These are phyloP conservation scores for Nemoura dubitans DNA, from an alignment of 2,888 invertebrate species.

Conservation along the genomic window DNA sequence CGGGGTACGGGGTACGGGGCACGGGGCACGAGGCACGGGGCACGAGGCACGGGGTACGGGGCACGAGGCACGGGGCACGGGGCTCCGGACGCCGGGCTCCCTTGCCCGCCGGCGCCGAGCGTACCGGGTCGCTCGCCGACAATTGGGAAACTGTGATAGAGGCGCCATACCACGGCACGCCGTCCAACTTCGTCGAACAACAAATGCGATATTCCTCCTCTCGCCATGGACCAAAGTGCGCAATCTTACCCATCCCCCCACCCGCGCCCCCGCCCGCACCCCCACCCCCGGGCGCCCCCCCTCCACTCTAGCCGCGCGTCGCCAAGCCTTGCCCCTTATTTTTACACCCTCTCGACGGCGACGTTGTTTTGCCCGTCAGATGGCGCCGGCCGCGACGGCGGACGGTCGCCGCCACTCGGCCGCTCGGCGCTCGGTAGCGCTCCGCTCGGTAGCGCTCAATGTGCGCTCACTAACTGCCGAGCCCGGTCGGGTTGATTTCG, in stretches of 20 bases:
- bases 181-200: slow-evolving; percentile 54
- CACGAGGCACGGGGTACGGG: no score
- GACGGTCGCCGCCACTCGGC: background rate
- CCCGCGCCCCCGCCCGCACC: background rate
- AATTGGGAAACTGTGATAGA: slow-evolving; percentile 47
- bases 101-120: background rate
- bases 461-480: no score
- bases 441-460: no score
- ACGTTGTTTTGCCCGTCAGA: background rate
- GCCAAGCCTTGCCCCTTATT: slow-evolving; percentile 37
- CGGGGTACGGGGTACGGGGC: no score
- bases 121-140: background rate
- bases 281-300: background rate
- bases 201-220: background rate
- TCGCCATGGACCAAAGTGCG: slow-evolving; percentile 36
- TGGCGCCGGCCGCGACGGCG: background rate
- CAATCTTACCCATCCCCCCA: slow-evolving; percentile 29
- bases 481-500: no score
- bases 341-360: slow-evolving; percentile 19
- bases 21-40: no score
- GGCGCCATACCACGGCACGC: slow-evolving; percentile 59
- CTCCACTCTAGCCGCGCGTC: background rate
- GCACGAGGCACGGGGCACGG: no score
- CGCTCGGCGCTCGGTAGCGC: no score
- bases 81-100: no score